phyloP scores from a whole-genome alignment of 2,113 vertebrate genomes.

The Girardinichthys multiradiatus region DNA sequence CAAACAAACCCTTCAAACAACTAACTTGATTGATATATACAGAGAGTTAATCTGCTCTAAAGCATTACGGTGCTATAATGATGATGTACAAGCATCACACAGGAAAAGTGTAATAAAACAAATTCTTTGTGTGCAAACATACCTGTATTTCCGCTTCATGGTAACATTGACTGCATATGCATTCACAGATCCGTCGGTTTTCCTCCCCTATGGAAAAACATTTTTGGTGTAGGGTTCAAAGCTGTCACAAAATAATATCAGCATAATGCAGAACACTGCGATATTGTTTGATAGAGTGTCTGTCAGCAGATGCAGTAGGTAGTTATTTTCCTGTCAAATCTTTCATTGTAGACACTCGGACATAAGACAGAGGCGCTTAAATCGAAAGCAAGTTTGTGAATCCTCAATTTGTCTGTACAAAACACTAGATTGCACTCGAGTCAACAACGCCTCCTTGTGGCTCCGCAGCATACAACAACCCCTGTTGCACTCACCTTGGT shows the following conservation, averaged over 20 bases:
- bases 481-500: slow-evolving; percentile 84
- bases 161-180: slow-evolving; percentile 92
- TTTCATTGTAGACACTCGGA: no score
- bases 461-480: neutral
- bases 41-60: neutral
- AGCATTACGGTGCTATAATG: neutral
- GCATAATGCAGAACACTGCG: no score
- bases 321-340: no score
- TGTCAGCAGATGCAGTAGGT: neutral
- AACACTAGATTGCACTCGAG: neutral
- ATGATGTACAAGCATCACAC: neutral
- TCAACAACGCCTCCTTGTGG: slow-evolving; percentile 70
- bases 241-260: neutral
- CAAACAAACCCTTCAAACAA: slow-evolving; percentile 1
- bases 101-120: neutral
- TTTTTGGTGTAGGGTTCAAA: neutral
- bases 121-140: neutral
- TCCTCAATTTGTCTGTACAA: neutral
- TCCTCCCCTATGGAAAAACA: slow-evolving; percentile 87
- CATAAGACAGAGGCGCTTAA: no score
- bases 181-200: slow-evolving; percentile 88
- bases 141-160: slow-evolving; percentile 99
- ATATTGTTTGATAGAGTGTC: no score
- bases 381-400: no score
- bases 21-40: neutral